A percentile compares a stretch with the other conserved stretches of the same genome.
These are phyloP conservation scores for Takifugu bimaculatus DNA, from an alignment of 2,113 vertebrate species.

Conservation along the genomic window DNA sequence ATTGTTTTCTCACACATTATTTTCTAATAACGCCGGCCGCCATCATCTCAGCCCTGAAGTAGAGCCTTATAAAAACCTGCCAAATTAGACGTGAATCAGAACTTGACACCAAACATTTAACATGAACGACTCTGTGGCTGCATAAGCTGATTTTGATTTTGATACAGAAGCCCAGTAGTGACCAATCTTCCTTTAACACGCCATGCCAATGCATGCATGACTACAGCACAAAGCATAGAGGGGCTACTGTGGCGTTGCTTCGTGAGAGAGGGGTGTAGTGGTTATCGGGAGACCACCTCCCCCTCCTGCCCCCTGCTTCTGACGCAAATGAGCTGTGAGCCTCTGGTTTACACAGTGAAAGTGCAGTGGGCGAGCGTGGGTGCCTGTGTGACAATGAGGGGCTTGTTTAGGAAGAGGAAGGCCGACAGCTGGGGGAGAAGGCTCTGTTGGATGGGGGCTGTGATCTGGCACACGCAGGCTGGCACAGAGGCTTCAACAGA, in stretches of 20 bases:
- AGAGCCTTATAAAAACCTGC: too few relatives aligned
- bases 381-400: conserved; percentile 59
- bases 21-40: too few relatives aligned
- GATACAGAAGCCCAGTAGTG: conserved; percentile 2
- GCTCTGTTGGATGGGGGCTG: conserved; percentile 45
- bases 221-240: conserved; percentile 50
- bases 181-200: conserved; percentile 26
- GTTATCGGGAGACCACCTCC: conserved; percentile 32
- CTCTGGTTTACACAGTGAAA: conserved; percentile 41
- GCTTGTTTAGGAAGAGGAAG: conserved; percentile 66
- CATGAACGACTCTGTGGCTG: too few relatives aligned
- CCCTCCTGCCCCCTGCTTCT: conserved; percentile 9
- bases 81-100: too few relatives aligned
- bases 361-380: conserved; percentile 26
- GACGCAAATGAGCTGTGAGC: conserved; percentile 40
- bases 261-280: conserved; percentile 16
- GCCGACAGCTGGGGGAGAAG: conserved; percentile 57
- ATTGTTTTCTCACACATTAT: too few relatives aligned
- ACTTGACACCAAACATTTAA: too few relatives aligned
- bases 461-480: conserved; percentile 57
- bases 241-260: conserved; percentile 45
- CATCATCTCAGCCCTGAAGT: too few relatives aligned
- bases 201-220: conserved; percentile 28
- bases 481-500: conserved; percentile 69
- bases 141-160: not conserved